Conservation (phyloP, 2,888 invertebrate genomes). For the Brachynemurus nebulosus region DNA sequence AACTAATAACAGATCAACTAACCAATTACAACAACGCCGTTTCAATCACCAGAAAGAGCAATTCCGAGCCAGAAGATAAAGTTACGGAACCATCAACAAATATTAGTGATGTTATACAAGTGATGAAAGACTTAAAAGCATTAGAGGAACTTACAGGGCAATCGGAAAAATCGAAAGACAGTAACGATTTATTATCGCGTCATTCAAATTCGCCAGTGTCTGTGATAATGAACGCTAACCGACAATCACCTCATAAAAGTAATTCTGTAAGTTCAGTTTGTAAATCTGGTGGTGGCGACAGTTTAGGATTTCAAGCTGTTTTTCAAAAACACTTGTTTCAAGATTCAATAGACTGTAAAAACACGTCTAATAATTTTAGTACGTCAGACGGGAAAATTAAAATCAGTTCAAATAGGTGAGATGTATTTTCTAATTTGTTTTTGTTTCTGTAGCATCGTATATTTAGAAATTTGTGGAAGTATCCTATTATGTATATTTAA, state of each 20-base stretch:
- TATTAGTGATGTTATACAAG: constrained; percentile 32
- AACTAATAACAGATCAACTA: constrained; percentile 1
- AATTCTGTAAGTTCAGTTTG: constrained; percentile 14
- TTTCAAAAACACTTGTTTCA: constrained; percentile 30
- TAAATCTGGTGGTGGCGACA: constrained; percentile 6
- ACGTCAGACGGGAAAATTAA: constrained; percentile 4
- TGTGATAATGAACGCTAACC: constrained; percentile 25
- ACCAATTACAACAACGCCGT: constrained; percentile 1
- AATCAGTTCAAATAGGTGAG: constrained; percentile 6
- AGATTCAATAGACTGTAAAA: constrained; percentile 13
- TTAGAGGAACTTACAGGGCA: constrained; percentile 31
- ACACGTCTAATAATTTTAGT: constrained; percentile 6
- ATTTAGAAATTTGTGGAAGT: no score
- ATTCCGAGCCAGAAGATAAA: no score
- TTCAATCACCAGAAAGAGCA: background rate
- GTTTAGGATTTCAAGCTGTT: constrained; percentile 28
- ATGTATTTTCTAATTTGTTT: background rate
- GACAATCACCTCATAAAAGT: constrained; percentile 10
- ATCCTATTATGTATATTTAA: no score
- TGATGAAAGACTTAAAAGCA: constrained; percentile 34
- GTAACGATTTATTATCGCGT: constrained; percentile 12
- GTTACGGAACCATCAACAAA: background rate
- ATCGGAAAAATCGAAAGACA: constrained; percentile 23
- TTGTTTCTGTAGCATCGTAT: no score
- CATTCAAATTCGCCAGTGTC: constrained; percentile 27